Evolutionary conservation across 2,888 invertebrate species (phyloP).

Genomic region (Gastracanthus pulcherrimus): DNA sequence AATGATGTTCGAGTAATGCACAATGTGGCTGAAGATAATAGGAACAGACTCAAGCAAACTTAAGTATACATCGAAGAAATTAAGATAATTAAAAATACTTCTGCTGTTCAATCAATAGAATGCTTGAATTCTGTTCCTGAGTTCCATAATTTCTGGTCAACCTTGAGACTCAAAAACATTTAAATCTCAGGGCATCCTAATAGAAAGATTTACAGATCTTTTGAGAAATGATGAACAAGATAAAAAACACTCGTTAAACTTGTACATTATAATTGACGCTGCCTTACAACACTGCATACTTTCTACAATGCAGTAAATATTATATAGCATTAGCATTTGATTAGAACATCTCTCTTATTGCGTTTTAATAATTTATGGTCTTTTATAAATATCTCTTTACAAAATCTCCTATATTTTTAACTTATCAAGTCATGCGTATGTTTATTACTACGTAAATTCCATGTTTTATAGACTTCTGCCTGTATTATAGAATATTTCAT

Average conservation of each 20-base stretch:
- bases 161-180: constrained; percentile 8
- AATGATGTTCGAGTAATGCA: constrained; percentile 8
- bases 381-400: constrained; percentile 41
- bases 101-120: constrained; percentile 3
- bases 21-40: not conserved
- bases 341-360: constrained; percentile 15
- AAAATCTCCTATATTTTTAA: constrained; percentile 40
- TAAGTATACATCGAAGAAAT: constrained; percentile 41
- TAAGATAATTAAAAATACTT: not conserved
- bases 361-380: constrained; percentile 28
- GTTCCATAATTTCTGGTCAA: constrained; percentile 22
- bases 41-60: constrained; percentile 9
- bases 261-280: constrained; percentile 54
- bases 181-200: constrained; percentile 9
- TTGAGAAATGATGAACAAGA: constrained; percentile 2
- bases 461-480: constrained; percentile 27
- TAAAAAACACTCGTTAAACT: constrained; percentile 34
- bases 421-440: constrained; percentile 10
- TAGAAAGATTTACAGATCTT: constrained; percentile 15
- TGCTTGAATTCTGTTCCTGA: constrained; percentile 9
- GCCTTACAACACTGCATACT: constrained; percentile 48
- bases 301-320: constrained; percentile 44
- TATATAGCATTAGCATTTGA: constrained; percentile 39
- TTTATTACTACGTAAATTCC: constrained; percentile 20
- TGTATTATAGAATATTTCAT: constrained; percentile 37